Evolutionary conservation across 2,113 vertebrate species (phyloP), one percentile per base, ranked within the genome.

Genomic region (Chaenocephalus aceratus): DNA sequence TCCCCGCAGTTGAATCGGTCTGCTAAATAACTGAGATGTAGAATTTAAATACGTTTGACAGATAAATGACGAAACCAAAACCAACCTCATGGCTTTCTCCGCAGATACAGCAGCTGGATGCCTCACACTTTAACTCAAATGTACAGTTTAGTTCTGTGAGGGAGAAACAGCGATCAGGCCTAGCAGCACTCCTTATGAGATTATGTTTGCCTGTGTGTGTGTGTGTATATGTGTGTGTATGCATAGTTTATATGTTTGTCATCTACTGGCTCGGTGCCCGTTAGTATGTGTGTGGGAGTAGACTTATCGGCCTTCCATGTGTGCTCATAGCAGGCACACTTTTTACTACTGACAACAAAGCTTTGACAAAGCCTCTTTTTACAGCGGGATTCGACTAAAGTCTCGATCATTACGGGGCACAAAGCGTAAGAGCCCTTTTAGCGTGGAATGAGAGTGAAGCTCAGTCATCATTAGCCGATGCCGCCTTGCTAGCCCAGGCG

Each of bases 291-390:
- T 91, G 88, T 86, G 87, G 86, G 87, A 85, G 80, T 60, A 41
- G 85, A 91, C 57, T 78, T 86, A 78, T 86, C 84, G 79, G 81
- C 70, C 85, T 64, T 90, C 83, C 93, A 92, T 93, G 91, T 92
- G 91, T 80, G 84, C 88, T 89, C 83, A 54, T 88, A 92, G 89
- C 91, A 92, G 93, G 92, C 92, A 83, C 82, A 87, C 78, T 88
- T 93, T 94, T 93, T 92, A 94, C 90, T 83, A 88, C 81, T 82
- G 73, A 93, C 92, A 92, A 93, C 92, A 94, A 94, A 94, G 93
- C 92, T 82, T 79, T 74, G 78, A 92, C 92, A 92, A 91, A 92
- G 91, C 87, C 88, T 87, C 60, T 84, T 93, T 91, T 93, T 90
- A 93, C 63, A 11, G 85, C 82, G 44, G 80, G 89, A 84, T 88